Percentiles rank a stretch among this genome's conserved stretches.
Conservation (phyloP, 2,113 vertebrate genomes). For the Chamaea fasciata region DNA sequence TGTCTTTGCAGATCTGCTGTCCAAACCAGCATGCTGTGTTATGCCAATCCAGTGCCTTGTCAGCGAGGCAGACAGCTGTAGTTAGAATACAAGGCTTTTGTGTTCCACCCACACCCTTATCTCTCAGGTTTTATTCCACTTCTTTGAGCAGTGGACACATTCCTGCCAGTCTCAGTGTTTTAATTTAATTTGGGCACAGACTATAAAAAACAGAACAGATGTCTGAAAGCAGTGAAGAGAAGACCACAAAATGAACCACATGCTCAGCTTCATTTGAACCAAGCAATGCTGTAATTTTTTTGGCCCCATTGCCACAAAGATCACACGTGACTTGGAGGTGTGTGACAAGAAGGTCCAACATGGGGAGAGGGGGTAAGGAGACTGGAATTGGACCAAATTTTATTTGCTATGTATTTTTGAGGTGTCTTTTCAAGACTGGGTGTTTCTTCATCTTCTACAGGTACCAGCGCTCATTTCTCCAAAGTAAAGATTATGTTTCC, state of each 20-base stretch:
- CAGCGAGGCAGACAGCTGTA: not conserved
- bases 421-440: not conserved
- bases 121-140: conserved; percentile 1
- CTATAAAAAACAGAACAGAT: not conserved
- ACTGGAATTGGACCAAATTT: not conserved
- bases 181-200: not conserved
- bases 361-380: not conserved
- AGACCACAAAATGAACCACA: not conserved
- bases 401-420: not conserved
- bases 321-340: not conserved
- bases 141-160: conserved; percentile 14
- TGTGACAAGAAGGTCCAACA: not conserved
- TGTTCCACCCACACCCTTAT: not conserved
- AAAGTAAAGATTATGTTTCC: not conserved
- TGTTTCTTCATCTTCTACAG: not conserved
- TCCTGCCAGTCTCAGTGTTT: not conserved
- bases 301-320: not conserved
- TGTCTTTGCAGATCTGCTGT: conserved; percentile 16
- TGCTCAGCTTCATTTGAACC: not conserved
- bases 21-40: not conserved
- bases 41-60: not conserved
- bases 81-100: not conserved
- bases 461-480: not conserved
- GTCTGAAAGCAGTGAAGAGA: conserved; percentile 11
- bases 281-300: not conserved